Base-by-base conservation (phyloP, 2,113 vertebrate species). In the Nesogale talazaci region DNA sequence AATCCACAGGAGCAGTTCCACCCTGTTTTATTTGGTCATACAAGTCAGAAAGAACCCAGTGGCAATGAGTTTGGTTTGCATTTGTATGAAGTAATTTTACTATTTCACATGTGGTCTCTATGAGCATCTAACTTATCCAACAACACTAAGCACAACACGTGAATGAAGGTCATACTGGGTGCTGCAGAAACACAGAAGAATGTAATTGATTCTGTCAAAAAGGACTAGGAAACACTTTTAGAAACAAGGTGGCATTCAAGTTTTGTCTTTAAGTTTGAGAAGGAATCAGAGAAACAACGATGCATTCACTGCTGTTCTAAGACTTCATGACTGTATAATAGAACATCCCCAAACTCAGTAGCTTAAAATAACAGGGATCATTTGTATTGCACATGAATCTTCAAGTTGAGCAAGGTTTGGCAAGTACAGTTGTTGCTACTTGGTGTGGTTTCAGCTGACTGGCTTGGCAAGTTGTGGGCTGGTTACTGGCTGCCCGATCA, bases 181-280 rank as follows among this genome's bases (percentile, higher is more conserved):
- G 9, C 36, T 82, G 25, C 17, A n/a, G 46, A 89, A 85, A 20
- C 31, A 88, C 20, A 75, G 63, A 83, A 76, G 3, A 92, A 63
- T 70, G 12, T 19, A 46, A 76, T 40, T 78, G 15, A 46, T 78
- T 95, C 82, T 94, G 17, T 16, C 25, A 84, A 10, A 61, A 38
- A 34, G 70, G 5, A 34, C 10, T 72, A 19, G 34, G 40, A 52
- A 91, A 79, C 10, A 15, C 16, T 74, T 86, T 15, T 17, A 92
- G 40, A 89, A 74, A 61, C 42, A 34, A 93, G 78, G 19, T 72
- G 57, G 1, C 6, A 38, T 85, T 89, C 81, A 46, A 76, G 11
- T 52, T 65, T 2, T 84, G 82, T 61, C 20, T 93, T 91, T 94
- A 85, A 87, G 15, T 74, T 46, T 14, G 20, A 89, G 36, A 91